Evolutionary conservation across 1,140 invertebrate species (phyloP).

Genomic region (Dendroctonus valens): DNA sequence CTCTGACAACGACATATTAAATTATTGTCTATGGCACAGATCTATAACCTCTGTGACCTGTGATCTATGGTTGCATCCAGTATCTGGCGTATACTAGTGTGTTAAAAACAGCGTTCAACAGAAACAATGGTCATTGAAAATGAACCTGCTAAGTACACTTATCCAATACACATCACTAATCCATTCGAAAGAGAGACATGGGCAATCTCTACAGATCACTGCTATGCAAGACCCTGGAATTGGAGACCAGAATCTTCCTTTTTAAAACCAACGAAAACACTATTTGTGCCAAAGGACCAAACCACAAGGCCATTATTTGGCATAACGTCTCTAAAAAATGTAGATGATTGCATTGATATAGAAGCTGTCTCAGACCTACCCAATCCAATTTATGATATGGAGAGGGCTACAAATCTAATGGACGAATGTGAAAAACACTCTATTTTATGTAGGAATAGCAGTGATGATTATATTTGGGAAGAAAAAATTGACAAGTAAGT

Average conservation of each 20-base stretch:
- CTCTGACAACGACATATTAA: too few relatives aligned
- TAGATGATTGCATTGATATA: slow-evolving; percentile 55
- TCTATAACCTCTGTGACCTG: too few relatives aligned
- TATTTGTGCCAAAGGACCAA: slow-evolving; percentile 51
- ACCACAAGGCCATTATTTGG: slow-evolving; percentile 37
- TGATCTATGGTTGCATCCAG: too few relatives aligned
- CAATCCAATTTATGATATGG: slow-evolving; percentile 61
- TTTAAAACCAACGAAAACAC: slow-evolving; percentile 60
- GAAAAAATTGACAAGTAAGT: slow-evolving; percentile 63
- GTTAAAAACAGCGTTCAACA: neutral
- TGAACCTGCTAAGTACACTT: slow-evolving; percentile 35
- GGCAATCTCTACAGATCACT: slow-evolving; percentile 60
- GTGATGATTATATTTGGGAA: slow-evolving; percentile 69
- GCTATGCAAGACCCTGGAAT: slow-evolving; percentile 70
- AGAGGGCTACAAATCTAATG: slow-evolving; percentile 64
- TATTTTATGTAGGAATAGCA: slow-evolving; percentile 59
- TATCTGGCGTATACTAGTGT: neutral
- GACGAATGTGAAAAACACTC: slow-evolving; percentile 70
- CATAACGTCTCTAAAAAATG: slow-evolving; percentile 21
- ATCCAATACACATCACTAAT: slow-evolving; percentile 36
- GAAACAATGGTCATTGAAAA: slow-evolving; percentile 21
- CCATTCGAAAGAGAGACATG: slow-evolving; percentile 37
- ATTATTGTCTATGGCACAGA: too few relatives aligned
- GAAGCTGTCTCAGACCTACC: slow-evolving; percentile 44
- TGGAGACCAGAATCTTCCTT: slow-evolving; percentile 66